These are phyloP conservation scores for Aphodius granarius DNA, from an alignment of 2,888 invertebrate species.

Conservation along the genomic window DNA sequence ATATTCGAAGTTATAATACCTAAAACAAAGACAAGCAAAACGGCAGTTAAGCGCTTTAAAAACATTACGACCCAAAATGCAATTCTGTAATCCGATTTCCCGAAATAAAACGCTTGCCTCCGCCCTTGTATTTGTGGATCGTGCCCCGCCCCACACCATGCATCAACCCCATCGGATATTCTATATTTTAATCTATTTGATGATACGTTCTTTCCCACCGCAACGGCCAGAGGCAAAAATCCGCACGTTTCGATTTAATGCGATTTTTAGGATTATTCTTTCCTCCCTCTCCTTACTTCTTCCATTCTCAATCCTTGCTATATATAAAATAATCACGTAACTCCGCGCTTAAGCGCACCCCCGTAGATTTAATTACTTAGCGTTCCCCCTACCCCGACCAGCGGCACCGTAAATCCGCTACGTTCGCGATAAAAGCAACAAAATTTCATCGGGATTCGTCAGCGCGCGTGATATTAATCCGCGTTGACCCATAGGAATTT, in stretches of 20 bases:
- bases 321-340: not conserved
- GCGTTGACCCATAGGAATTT: not conserved
- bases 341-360: not conserved
- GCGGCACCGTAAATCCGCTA: not conserved
- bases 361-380: not conserved
- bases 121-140: conserved; percentile 25
- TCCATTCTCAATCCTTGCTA: not conserved
- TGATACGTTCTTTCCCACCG: not conserved
- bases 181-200: no score
- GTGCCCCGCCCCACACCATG: no score
- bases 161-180: no score
- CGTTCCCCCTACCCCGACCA: not conserved
- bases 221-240: not conserved
- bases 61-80: no score
- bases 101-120: not conserved
- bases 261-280: not conserved
- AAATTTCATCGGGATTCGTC: not conserved
- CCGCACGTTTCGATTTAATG: not conserved
- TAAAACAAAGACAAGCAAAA: no score
- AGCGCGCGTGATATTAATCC: not conserved
- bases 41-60: no score
- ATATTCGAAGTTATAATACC: no score
- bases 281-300: not conserved
- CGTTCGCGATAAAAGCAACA: not conserved
- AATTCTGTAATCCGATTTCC: not conserved